Evolutionary conservation across 1,140 invertebrate species (phyloP).

Genomic region (Zeugodacus cucurbitae): DNA sequence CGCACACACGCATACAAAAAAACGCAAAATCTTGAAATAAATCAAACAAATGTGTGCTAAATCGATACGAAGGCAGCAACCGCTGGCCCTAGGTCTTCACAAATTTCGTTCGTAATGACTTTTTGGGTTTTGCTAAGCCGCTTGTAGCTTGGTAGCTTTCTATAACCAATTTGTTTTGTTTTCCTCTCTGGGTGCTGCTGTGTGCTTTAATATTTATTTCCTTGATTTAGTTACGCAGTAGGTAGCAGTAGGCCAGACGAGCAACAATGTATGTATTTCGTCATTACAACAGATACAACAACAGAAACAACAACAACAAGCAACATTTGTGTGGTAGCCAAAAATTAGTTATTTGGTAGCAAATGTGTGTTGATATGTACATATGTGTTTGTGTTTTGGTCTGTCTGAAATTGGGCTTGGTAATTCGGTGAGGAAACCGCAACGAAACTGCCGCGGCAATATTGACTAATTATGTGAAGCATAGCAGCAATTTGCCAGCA

Average conservation of each 20-base stretch:
- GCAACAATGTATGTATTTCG: background rate
- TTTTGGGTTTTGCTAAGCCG: background rate
- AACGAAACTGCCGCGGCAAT: slow-evolving; percentile 10
- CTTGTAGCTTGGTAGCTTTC: background rate
- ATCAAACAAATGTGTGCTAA: slow-evolving; percentile 35
- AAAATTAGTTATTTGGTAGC: background rate
- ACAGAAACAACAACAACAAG: background rate
- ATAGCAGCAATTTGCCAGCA: slow-evolving; percentile 11
- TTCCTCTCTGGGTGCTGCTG: background rate
- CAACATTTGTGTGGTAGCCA: background rate
- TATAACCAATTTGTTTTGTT: background rate
- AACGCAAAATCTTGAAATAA: slow-evolving; percentile 13
- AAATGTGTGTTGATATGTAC: background rate
- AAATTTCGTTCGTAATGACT: slow-evolving; percentile 2
- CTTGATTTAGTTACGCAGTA: slow-evolving; percentile 30
- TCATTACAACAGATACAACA: background rate
- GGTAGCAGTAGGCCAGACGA: slow-evolving; percentile 1
- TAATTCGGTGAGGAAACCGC: slow-evolving; percentile 27
- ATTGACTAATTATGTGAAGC: slow-evolving; percentile 31
- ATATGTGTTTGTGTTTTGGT: background rate
- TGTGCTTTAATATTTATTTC: background rate
- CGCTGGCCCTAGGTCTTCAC: background rate
- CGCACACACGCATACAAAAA: background rate
- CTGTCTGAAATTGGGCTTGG: background rate
- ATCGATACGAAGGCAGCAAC: background rate